Conservation (phyloP, 2,888 invertebrate species). For the Pantelozetes paolii region DNA sequence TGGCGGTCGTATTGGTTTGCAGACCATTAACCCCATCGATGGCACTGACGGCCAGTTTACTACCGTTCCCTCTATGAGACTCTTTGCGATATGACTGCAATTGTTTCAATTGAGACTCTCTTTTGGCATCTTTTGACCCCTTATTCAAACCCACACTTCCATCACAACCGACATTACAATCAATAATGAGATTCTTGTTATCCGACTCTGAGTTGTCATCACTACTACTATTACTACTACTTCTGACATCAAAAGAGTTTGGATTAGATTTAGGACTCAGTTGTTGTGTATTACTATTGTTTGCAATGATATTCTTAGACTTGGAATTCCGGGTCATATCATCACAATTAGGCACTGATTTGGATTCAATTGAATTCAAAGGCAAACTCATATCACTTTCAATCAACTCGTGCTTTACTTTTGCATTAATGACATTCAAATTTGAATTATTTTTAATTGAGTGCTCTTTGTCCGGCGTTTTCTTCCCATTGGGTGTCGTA, state of each 20-base stretch:
- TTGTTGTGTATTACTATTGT: not conserved
- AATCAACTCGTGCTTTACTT: constrained; percentile 18
- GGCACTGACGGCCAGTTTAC: not conserved
- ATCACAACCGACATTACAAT: not conserved
- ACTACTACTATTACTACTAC: too few relatives aligned
- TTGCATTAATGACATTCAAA: not conserved
- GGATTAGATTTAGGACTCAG: not conserved
- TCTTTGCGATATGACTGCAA: constrained; percentile 35
- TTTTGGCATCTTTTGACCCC: constrained; percentile 24
- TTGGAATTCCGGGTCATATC: constrained; percentile 10
- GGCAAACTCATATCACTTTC: constrained; percentile 34
- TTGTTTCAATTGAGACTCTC: constrained; percentile 36
- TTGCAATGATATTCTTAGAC: not conserved
- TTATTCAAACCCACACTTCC: not conserved
- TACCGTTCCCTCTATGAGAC: constrained; percentile 21
- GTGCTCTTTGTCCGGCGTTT: not conserved
- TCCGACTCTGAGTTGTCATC: not conserved
- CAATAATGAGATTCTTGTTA: constrained; percentile 28
- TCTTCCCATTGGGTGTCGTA: not conserved
- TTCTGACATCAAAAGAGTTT: constrained; percentile 1
- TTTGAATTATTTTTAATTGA: not conserved
- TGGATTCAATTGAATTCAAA: constrained; percentile 5
- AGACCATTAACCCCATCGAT: not conserved
- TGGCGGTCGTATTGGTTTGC: constrained; percentile 15
- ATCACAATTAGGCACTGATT: constrained; percentile 31